A percentile compares a stretch with the other conserved stretches of the same genome.
phyloP scores from a whole-genome alignment of 2,888 invertebrate species.

The Therioaphis trifolii region DNA sequence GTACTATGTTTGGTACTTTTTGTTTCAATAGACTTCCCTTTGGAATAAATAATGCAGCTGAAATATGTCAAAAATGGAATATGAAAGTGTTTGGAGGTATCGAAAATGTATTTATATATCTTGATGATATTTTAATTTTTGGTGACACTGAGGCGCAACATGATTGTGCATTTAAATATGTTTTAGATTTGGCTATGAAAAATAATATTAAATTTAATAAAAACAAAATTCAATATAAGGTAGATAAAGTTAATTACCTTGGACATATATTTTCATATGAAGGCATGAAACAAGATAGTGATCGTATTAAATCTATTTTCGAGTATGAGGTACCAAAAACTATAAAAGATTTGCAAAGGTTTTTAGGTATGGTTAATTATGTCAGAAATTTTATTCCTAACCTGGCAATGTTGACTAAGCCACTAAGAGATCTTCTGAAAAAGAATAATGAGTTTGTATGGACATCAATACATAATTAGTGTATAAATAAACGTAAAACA shows the following conservation, averaged over 20 bases:
- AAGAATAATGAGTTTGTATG: conserved; percentile 52
- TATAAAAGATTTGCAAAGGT: conserved; percentile 52
- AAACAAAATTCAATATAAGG: conserved; percentile 63
- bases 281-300: neutral
- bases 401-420: conserved; percentile 36
- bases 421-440: conserved; percentile 49
- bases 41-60: conserved; percentile 66
- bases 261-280: neutral
- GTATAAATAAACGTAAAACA: conserved; percentile 43
- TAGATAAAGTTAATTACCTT: too few species aligned
- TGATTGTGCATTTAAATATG: conserved; percentile 66
- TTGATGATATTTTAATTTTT: too few species aligned
- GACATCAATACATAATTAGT: conserved; percentile 22
- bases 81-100: conserved; percentile 65
- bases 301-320: neutral
- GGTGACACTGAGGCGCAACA: too few species aligned
- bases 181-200: conserved; percentile 63
- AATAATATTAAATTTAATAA: conserved; percentile 64
- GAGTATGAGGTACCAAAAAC: conserved; percentile 49
- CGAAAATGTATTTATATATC: conserved; percentile 60
- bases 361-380: conserved; percentile 62
- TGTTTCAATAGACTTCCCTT: conserved; percentile 65
- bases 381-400: conserved; percentile 63
- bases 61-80: conserved; percentile 66
- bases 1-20: conserved; percentile 28